phyloP scores from a whole-genome alignment of 2,113 vertebrate genomes.

The Chloropsis hardwickii region DNA sequence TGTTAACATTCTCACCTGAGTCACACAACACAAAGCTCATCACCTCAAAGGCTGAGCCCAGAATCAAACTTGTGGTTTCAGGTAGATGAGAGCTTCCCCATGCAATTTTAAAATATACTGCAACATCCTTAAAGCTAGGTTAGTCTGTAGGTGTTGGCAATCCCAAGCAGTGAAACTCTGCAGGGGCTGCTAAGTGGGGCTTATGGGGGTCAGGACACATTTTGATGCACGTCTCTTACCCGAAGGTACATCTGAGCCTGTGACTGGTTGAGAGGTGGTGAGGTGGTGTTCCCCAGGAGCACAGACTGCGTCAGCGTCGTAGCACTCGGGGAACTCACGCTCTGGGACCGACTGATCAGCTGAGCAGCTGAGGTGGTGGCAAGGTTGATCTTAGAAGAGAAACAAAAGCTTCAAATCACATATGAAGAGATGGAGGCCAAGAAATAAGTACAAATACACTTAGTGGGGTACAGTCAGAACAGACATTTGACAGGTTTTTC shows the following conservation, averaged over 20 bases:
- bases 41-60: not conserved
- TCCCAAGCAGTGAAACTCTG: not conserved
- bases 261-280: slow-evolving; percentile 80
- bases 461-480: not conserved
- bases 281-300: slow-evolving; percentile 86
- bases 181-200: not conserved
- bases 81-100: not conserved
- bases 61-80: not conserved
- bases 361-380: slow-evolving; percentile 80
- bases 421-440: not conserved
- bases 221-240: slow-evolving; percentile 70
- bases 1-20: not conserved
- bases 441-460: not conserved
- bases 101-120: not conserved
- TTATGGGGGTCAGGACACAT: not conserved
- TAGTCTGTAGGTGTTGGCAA: not conserved
- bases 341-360: slow-evolving; percentile 79
- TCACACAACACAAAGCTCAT: not conserved
- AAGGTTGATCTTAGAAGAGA: slow-evolving; percentile 72
- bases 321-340: slow-evolving; percentile 81
- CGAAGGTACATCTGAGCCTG: slow-evolving; percentile 97
- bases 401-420: slow-evolving; percentile 8
- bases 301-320: slow-evolving; percentile 94
- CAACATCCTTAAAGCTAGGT: not conserved
- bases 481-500: not conserved